phyloP scores from a whole-genome alignment of 1,140 invertebrate genomes.

The Macrosteles quadrilineatus region DNA sequence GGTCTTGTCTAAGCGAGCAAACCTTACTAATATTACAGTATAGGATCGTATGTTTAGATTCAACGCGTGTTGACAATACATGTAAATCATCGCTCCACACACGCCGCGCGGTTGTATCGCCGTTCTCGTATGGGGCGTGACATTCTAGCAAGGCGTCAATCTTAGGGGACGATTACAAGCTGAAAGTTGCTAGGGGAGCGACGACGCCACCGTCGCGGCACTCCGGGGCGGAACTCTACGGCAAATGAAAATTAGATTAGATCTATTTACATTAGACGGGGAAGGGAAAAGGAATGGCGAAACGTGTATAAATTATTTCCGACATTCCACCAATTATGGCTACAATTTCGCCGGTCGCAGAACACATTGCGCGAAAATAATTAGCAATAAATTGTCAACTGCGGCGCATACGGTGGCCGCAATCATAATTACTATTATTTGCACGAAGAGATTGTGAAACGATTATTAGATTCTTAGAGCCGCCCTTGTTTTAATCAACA shows the following conservation, averaged over 20 bases:
- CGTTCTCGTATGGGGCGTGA: no score
- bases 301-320: constrained; percentile 30
- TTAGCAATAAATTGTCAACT: constrained; percentile 31
- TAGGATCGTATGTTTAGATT: no score
- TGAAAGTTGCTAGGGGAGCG: no score
- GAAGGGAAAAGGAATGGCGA: constrained; percentile 11
- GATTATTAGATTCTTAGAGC: constrained; percentile 20
- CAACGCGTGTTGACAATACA: no score
- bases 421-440: constrained; percentile 28
- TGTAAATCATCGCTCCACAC: no score
- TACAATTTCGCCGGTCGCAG: constrained; percentile 27
- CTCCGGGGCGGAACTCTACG: not conserved
- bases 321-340: constrained; percentile 28
- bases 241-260: constrained; percentile 20
- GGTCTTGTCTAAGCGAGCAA: no score
- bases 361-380: constrained; percentile 26
- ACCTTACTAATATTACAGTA: no score
- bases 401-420: not conserved
- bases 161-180: no score
- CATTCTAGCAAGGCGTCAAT: no score
- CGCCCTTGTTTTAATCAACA: constrained; percentile 16
- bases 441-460: constrained; percentile 27
- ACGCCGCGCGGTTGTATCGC: no score
- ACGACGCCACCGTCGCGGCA: no score
- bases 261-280: constrained; percentile 20